Conservation (phyloP, 2,797 vertebrate genomes). For the Alouatta caraya region DNA sequence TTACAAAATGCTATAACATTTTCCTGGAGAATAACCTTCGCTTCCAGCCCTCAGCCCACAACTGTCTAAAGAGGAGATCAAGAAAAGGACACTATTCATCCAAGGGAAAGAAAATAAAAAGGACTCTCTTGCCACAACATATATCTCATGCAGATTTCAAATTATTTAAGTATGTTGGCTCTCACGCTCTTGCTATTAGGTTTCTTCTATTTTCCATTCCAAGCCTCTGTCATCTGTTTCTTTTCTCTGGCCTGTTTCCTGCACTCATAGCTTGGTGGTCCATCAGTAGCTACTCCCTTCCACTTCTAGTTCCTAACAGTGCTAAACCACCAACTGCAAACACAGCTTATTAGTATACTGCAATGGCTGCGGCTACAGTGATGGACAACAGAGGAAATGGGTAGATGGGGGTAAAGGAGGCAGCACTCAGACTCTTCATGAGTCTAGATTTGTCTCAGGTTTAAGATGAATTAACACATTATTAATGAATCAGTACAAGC, state of each 20-base stretch:
- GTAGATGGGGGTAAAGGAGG: neutral
- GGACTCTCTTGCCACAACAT: neutral
- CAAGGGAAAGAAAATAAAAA: neutral
- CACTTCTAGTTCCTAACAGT: neutral
- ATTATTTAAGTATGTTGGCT: neutral
- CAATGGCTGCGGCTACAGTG: rapidly evolving
- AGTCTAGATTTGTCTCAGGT: neutral
- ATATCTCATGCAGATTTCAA: neutral
- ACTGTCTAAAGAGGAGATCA: neutral
- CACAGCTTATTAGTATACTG: rapidly evolving
- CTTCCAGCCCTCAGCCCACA: neutral
- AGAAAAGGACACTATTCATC: neutral
- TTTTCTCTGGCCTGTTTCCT: neutral
- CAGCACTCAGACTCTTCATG: neutral
- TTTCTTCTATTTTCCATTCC: neutral
- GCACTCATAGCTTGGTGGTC: neutral
- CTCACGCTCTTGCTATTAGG: neutral
- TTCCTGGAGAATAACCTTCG: neutral
- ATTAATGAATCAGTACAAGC: neutral
- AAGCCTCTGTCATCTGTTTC: neutral
- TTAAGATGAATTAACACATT: neutral
- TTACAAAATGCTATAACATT: neutral
- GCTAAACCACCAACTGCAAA: neutral
- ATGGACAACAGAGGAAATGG: neutral
- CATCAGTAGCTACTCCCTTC: neutral